Evolutionary conservation across 2,888 invertebrate genomes (phyloP).

Genomic region (Gasteruption jaculator): DNA sequence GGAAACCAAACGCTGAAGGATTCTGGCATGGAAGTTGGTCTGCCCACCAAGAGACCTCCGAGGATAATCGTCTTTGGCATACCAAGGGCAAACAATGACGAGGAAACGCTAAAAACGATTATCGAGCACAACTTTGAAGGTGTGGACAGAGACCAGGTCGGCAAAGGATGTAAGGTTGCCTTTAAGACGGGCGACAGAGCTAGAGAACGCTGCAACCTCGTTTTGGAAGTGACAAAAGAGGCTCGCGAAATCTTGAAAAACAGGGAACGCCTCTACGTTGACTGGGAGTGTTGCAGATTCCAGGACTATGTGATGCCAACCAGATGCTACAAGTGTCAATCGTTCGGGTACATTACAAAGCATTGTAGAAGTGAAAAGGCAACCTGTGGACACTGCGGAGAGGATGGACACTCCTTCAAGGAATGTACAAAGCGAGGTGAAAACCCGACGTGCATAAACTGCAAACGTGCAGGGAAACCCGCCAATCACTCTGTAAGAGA

Average conservation of each 20-base stretch:
- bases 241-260: not conserved
- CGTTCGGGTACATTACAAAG: slow-evolving; percentile 19
- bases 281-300: slow-evolving; percentile 17
- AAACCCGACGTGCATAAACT: slow-evolving; percentile 2
- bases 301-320: slow-evolving; percentile 16
- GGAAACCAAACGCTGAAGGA: not conserved
- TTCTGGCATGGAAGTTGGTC: slow-evolving; percentile 9
- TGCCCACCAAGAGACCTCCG: slow-evolving; percentile 5
- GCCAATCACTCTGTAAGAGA: slow-evolving; percentile 3
- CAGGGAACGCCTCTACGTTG: slow-evolving; percentile 7
- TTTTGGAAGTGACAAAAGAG: not conserved
- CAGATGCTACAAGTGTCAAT: slow-evolving; percentile 24
- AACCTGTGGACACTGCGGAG: slow-evolving; percentile 18
- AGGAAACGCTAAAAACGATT: not conserved
- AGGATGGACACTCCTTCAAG: not conserved
- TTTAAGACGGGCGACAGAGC: slow-evolving; percentile 10
- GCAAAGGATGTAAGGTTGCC: not conserved
- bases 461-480: slow-evolving; percentile 6
- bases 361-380: slow-evolving; percentile 13
- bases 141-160: not conserved
- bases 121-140: slow-evolving; percentile 3
- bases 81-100: not conserved
- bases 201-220: not conserved
- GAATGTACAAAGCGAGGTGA: slow-evolving; percentile 8
- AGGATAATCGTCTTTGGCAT: slow-evolving; percentile 3